A percentile compares a stretch with the other conserved stretches of the same genome.
Conservation (phyloP, 2,888 invertebrate genomes). For the Pherbina coryleti region DNA sequence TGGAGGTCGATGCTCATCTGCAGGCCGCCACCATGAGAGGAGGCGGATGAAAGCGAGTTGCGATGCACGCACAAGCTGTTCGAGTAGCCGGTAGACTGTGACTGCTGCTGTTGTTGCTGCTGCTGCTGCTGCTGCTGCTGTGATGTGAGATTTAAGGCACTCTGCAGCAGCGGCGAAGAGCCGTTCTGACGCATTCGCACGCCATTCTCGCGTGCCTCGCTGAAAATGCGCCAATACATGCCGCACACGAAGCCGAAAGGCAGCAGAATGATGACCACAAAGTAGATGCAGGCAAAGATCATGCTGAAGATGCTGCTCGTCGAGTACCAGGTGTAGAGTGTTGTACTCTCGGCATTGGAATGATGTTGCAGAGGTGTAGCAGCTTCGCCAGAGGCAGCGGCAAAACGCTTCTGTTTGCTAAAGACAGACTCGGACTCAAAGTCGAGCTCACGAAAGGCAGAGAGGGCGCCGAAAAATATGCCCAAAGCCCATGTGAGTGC, state of each 20-base stretch:
- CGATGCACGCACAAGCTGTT: conserved; percentile 63
- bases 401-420: conserved; percentile 57
- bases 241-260: conserved; percentile 69
- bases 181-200: conserved; percentile 69
- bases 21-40: conserved; percentile 63
- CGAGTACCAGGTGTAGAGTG: conserved; percentile 45
- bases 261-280: conserved; percentile 67
- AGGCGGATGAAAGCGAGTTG: conserved; percentile 64
- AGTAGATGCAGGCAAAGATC: conserved; percentile 65
- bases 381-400: conserved; percentile 37
- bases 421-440: conserved; percentile 62
- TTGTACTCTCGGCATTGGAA: neutral
- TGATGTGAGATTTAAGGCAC: conserved; percentile 67
- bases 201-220: conserved; percentile 69
- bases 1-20: conserved; percentile 67
- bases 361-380: neutral
- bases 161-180: conserved; percentile 68
- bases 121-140: conserved; percentile 54
- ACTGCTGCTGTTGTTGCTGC: conserved; percentile 51
- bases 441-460: conserved; percentile 66
- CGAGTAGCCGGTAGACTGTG: conserved; percentile 52
- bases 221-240: conserved; percentile 70
- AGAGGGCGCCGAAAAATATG: conserved; percentile 67
- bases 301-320: conserved; percentile 62
- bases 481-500: conserved; percentile 68